A percentile compares a stretch with the other conserved stretches of the same genome.
These are phyloP conservation scores for Hydractinia echinata DNA, from an alignment of 30 jellyfish, hydroid and myxozoan genomes.

Conservation along the genomic window DNA sequence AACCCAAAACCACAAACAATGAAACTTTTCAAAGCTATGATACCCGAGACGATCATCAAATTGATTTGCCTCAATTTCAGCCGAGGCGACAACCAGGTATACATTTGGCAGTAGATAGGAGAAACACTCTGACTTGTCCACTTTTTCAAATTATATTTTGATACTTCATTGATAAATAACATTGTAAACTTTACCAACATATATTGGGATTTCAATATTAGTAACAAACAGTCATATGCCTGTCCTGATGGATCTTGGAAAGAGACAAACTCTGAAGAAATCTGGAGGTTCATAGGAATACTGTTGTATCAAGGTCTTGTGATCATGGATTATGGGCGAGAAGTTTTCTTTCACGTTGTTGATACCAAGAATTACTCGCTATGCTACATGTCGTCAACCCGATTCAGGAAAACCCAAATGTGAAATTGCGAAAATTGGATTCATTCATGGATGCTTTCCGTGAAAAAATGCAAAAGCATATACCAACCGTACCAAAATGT, in stretches of 20 bases:
- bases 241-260: background rate
- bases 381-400: background rate
- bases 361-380: background rate
- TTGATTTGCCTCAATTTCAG: background rate
- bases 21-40: too few relatives aligned
- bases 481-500: slow-evolving; percentile 27
- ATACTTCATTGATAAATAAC: background rate
- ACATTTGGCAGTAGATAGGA: background rate
- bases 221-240: background rate
- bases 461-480: slow-evolving; percentile 14
- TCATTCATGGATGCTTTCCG: slow-evolving; percentile 16
- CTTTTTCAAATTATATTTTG: background rate
- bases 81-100: background rate
- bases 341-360: slow-evolving; percentile 13
- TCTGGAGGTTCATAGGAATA: background rate
- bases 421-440: slow-evolving; percentile 28
- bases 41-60: background rate
- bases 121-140: background rate
- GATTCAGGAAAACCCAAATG: slow-evolving; percentile 1
- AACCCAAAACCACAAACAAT: too few relatives aligned
- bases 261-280: background rate
- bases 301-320: background rate
- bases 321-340: slow-evolving; percentile 48
- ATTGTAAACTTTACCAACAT: background rate
- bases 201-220: background rate